Evolutionary conservation across 1,140 invertebrate species (phyloP), one percentile per base, ranked within the genome.

Genomic region (Papilio machaon): DNA sequence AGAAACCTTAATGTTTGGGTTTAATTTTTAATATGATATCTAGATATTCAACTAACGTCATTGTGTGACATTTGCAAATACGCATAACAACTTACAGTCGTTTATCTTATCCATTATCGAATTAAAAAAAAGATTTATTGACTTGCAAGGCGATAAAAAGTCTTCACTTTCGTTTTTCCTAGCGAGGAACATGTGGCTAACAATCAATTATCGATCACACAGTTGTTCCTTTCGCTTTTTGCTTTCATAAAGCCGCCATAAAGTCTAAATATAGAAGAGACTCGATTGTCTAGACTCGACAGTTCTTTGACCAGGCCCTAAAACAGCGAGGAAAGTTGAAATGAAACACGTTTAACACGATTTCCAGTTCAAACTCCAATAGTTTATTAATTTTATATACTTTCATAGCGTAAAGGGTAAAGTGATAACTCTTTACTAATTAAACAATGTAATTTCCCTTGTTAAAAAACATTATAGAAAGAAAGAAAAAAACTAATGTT

Each of bases 261-360:
- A 78, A 3, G 76, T 60, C 76, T 78, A 78, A 78, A 78, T 78
- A 78, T 78, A 78, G 76, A 78, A 78, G 76, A 60, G 81, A 82
- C 74, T 73, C 82, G 83, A 84, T 88, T 87, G 84, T 82, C 78
- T 76, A 49, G 79, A 84, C 78, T 73, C 38, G 79, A 84, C 86
- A 89, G 87, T 86, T 87, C 87, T 88, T 85, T 84, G 85, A 86
- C 85, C 87, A 89, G 81, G 80, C 64, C 91, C 91, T 89, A 90
- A 92, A 90, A 90, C 86, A 90, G 92, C 80, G 82, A 92, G 85
- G 92, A 93, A 93, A 93, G 92, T 91, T 86, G 87, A 80, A 83
- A 85, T 86, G 85, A 87, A 89, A 89, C 89, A 85, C 84, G 83
- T 85, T 67, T n/a, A 73, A 82, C 80, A 85, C 87, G 82, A 85